These are phyloP conservation scores for Gandaritis pyraliata DNA, from an alignment of 2,888 invertebrate species.

Conservation along the genomic window DNA sequence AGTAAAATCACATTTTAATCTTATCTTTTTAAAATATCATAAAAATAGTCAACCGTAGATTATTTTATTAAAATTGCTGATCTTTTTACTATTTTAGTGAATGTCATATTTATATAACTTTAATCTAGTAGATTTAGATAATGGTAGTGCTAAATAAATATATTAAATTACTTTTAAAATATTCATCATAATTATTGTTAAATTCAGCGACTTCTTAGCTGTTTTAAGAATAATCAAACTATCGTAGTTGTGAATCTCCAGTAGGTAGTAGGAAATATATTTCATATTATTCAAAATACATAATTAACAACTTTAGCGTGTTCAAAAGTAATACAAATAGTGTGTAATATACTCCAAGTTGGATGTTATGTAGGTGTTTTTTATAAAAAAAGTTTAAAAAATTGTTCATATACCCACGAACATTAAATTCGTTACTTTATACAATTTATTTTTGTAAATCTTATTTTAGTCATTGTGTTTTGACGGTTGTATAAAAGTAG, in stretches of 20 bases:
- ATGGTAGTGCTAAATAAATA: neutral
- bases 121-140: neutral
- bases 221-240: constrained; percentile 1
- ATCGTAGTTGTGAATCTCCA: constrained; percentile 30
- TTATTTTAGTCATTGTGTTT: constrained; percentile 41
- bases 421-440: constrained; percentile 38
- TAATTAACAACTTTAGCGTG: constrained; percentile 42
- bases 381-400: constrained; percentile 64
- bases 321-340: constrained; percentile 39
- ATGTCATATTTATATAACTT: neutral
- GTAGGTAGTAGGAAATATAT: constrained; percentile 17
- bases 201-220: neutral
- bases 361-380: constrained; percentile 64
- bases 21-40: neutral
- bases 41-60: neutral
- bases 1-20: neutral
- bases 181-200: constrained; percentile 27
- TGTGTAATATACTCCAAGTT: constrained; percentile 28
- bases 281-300: neutral
- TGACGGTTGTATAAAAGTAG: constrained; percentile 34
- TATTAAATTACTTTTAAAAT: constrained; percentile 16
- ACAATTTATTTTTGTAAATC: constrained; percentile 39
- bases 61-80: neutral
- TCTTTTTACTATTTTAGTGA: neutral
- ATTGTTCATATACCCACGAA: constrained; percentile 80